Base-by-base conservation (phyloP, 2,888 invertebrate genomes). In the Nomada fucata region DNA sequence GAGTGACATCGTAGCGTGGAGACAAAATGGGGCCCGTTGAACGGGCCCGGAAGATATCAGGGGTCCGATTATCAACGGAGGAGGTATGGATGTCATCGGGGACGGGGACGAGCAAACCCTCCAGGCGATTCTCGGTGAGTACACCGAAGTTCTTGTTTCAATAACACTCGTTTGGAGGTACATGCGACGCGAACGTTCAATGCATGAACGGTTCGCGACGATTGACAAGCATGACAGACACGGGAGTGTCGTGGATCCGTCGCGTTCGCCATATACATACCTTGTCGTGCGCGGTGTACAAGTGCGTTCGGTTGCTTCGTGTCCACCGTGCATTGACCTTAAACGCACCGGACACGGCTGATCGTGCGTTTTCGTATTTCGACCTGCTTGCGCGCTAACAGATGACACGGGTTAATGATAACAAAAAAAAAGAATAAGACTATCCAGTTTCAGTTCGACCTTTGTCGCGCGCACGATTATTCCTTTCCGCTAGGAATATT, bases 71-170 rank as follows among this genome's bases (percentile, higher is more conserved):
- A 90, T 88, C 87, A 86, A 86, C 88, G 88, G 90, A 91, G 88
- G 90, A 91, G 92, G 92, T 90, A 93, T 94, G 93, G 93, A 94
- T 89, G 93, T 93, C 91, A 93, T 93, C 91, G 93, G 91, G 89
- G 93, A 93, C 89, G 93, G 93, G 85, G 93, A 93, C 89, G 94
- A 94, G 89, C 94, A 93, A 89, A 93, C 94, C 91, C 93, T 94
- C 90, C 94, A 94, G 92, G 94, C 94, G 90, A 94, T 93, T 91
- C 93, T 94, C 89, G 94, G 94, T 94, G 84, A 92, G 92, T 91
- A 55, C 59, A 20, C 4, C 23, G 36, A 18, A 47, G 15, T 47
- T 15, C 23, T 67, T 65, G 18, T 50, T 44, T 75, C 36, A 36
- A 36, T 36, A 36, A 29, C 26, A 29, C 42, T 29, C 9, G 29